phyloP scores from a whole-genome alignment of 2,113 vertebrate species.

The Sinocyclocheilus anshuiensis region DNA sequence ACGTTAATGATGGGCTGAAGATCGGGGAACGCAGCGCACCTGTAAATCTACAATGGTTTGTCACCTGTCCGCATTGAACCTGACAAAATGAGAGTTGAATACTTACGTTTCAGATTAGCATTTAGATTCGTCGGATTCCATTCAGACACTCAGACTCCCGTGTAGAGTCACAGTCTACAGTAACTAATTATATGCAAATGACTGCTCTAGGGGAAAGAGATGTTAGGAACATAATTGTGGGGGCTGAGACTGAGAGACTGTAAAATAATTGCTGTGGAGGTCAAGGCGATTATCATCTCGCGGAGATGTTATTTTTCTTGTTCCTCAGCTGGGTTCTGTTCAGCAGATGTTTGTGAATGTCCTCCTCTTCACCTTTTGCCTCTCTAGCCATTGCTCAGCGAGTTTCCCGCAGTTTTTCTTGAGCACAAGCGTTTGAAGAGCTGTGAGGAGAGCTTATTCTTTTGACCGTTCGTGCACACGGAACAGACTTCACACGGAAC shows the following conservation, averaged over 20 bases:
- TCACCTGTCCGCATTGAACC: constrained; percentile 7
- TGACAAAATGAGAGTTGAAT: neutral
- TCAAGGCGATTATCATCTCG: constrained; percentile 48
- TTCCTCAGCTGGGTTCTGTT: constrained; percentile 26
- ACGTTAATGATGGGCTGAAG: neutral
- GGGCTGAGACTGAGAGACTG: constrained; percentile 27
- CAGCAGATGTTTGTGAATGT: constrained; percentile 48
- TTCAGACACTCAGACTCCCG: neutral
- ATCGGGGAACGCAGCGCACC: neutral
- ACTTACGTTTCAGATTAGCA: neutral
- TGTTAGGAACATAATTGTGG: constrained; percentile 41
- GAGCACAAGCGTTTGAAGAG: neutral
- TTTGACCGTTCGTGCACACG: neutral
- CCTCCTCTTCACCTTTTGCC: constrained; percentile 40
- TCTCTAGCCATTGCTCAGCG: neutral
- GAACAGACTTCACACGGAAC: neutral
- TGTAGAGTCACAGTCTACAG: constrained; percentile 30
- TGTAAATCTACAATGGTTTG: neutral
- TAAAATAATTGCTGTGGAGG: constrained; percentile 51
- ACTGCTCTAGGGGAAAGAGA: constrained; percentile 17
- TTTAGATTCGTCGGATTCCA: neutral
- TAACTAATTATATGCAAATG: constrained; percentile 51
- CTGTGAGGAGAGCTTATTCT: neutral
- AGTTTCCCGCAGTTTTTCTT: constrained; percentile 11
- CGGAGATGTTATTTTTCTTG: constrained; percentile 25